Base-by-base conservation (phyloP, 1,140 invertebrate species). In the Drosophila chauvacae region DNA sequence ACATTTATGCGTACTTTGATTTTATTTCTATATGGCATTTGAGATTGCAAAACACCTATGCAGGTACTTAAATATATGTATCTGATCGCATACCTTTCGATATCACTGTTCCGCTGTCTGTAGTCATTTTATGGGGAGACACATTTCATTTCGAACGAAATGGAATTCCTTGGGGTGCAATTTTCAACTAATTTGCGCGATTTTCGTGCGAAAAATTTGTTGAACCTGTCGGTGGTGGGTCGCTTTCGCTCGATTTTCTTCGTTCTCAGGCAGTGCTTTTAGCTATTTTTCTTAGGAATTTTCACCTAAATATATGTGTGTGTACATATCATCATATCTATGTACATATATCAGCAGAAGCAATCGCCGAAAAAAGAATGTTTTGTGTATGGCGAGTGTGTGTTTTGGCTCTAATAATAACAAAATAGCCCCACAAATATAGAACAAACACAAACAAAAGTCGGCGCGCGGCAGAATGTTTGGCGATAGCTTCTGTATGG, bases 211-310 rank as follows among this genome's bases (percentile, higher is more conserved):
- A 64, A 77, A 76, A 77, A 77, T 77, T 68, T 59, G 69, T 58
- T 77, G 64, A 78, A 78, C 74, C 53, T 78, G 75, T 78, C 66
- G 65, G 66, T 63, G 66, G 69, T 37, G 69, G 26, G 39, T 65
- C 45, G 74, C 44, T 77, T 77, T 69, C 53, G 48, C 68, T 64
- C 14, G 53, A 77, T 59, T 72, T 72, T 71, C 65, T 58, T 48
- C 47, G 47, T 72, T 71, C 66, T 71, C 66, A n/a, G 44, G 48
- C 50, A 37, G 26, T 57, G 58, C 42, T 69, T 55, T 74, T 80
- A 82, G 77, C 77, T 60, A 74, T 87, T 81, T 62, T 87, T 78
- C 72, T 59, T 26, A 78, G 85, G 73, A 87, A 84, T 87, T 88
- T 88, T 65, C 59, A 81, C 77, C 80, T 81, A 84, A 80, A 88